These are phyloP conservation scores for Notodonta dromedarius DNA, from an alignment of 2,888 invertebrate genomes.

Conservation along the genomic window DNA sequence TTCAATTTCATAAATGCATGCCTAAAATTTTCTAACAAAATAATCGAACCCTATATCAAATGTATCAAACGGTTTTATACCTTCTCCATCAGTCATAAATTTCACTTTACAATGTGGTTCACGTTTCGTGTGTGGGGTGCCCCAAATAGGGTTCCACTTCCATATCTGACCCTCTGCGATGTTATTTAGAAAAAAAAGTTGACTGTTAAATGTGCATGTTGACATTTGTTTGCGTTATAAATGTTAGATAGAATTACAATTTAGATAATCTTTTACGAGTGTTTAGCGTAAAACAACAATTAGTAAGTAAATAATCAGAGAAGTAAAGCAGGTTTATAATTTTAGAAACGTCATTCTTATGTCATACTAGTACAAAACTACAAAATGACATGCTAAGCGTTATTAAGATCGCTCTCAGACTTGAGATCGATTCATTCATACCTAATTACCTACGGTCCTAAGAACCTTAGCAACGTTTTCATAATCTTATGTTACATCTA, in stretches of 20 bases:
- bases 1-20: conserved; percentile 65
- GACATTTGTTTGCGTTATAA: conserved; percentile 65
- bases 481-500: no score
- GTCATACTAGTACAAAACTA: no score
- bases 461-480: no score
- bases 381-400: no score
- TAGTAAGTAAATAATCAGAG: no score
- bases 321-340: no score
- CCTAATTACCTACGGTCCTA: no score
- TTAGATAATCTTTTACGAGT: conserved; percentile 33
- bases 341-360: no score
- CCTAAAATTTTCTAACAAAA: conserved; percentile 53
- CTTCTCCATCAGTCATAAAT: conserved; percentile 11
- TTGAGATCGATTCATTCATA: no score
- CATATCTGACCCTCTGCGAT: conserved; percentile 44
- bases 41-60: conserved; percentile 33
- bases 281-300: no score
- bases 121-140: conserved; percentile 28
- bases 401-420: no score
- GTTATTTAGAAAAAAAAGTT: conserved; percentile 68
- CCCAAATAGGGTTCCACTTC: conserved; percentile 36
- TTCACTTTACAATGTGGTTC: conserved; percentile 21
- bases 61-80: conserved; percentile 18
- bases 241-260: conserved; percentile 32
- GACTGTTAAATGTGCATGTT: conserved; percentile 64